Base-by-base conservation (phyloP, 2,797 vertebrate species). In the Syngnathus acus region DNA sequence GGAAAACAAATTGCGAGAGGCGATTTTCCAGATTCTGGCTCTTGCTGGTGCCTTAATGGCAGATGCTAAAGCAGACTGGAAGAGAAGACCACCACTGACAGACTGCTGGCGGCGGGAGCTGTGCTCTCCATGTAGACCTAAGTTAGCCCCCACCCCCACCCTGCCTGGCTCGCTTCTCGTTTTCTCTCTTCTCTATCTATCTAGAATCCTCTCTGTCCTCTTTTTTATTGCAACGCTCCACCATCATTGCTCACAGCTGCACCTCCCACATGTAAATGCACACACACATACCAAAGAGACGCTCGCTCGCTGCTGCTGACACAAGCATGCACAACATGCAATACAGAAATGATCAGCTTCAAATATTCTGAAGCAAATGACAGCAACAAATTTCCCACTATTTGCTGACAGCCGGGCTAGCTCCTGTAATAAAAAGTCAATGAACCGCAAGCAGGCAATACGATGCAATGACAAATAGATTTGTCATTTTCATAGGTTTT, bases 341-440 rank as follows among this genome's bases (percentile, higher is more conserved):
- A 73, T 65, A 76, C 74, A 85, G 83, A 88, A 92, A 90, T 92
- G 70, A 84, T 86, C 86, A 90, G 88, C 90, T 90, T 89, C 80
- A 81, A 85, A 88, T 85, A 84, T 90, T 91, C 78, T 85, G 79
- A 83, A 89, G 88, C 84, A 88, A 91, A 90, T 84, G 88, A 83
- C 87, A 89, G 86, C 90, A 87, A 88, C 87, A 90, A 89, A 90
- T 82, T 80, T 89, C 82, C 87, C 74, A 72, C 67, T 85, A 87
- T 91, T 89, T 90, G 88, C 90, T 90, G 91, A 88, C 83, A 87
- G 84, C 90, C 86, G 81, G 90, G 89, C 89, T 88, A 93, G 89
- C 91, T 92, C 86, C 87, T 92, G 91, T 94, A 94, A 96, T 93
- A 93, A 94, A 95, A 94, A 95, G 90, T 94, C 92, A 95, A 90